Evolutionary conservation across 2,888 invertebrate species (phyloP).

Genomic region (Dryomyza anilis): DNA sequence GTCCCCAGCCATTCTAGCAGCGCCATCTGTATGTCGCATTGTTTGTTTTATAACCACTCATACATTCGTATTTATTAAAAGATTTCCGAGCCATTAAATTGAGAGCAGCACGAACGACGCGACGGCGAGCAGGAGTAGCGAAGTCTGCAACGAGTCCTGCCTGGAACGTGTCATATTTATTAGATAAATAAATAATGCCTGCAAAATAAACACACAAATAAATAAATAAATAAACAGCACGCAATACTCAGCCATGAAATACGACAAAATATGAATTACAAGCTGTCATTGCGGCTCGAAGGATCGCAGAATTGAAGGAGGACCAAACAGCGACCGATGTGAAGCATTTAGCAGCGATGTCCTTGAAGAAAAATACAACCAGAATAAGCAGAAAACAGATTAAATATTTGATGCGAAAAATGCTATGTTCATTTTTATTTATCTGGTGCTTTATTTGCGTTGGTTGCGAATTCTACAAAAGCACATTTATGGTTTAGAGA

Average conservation of each 20-base stretch:
- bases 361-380: no score
- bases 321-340: no score
- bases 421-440: no score
- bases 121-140: background rate
- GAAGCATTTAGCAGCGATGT: no score
- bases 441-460: no score
- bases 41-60: background rate
- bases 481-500: no score
- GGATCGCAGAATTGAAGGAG: no score
- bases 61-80: slow-evolving; percentile 19
- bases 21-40: background rate
- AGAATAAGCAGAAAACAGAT: no score
- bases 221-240: slow-evolving; percentile 1
- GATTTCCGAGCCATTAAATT: slow-evolving; percentile 29
- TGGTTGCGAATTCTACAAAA: no score
- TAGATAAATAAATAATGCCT: slow-evolving; percentile 7
- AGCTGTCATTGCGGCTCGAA: background rate
- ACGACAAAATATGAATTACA: background rate
- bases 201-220: background rate
- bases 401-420: no score
- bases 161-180: slow-evolving; percentile 20
- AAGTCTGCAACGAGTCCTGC: background rate
- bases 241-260: background rate
- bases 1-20: no score
- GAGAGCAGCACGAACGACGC: background rate